These are phyloP conservation scores for Oscheius sp. DNA, from an alignment of 2,888 invertebrate species.

Conservation along the genomic window DNA sequence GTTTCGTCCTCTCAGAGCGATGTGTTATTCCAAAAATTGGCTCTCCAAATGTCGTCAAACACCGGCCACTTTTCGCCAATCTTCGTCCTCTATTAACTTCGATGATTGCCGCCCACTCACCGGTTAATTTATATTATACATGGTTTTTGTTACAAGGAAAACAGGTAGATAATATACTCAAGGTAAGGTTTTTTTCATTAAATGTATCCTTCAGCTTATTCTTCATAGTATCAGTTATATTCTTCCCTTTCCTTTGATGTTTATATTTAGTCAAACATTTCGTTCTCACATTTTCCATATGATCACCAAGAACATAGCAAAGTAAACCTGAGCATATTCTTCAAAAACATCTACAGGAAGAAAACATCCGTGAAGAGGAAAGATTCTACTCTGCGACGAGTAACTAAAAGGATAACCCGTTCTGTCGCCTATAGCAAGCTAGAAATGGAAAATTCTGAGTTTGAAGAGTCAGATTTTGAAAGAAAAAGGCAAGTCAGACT, in stretches of 20 bases:
- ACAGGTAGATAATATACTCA: constrained; percentile 7
- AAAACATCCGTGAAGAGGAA: constrained; percentile 32
- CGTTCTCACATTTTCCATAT: constrained; percentile 52
- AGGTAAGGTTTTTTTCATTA: no score
- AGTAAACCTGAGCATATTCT: constrained; percentile 26
- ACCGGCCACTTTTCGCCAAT: constrained; percentile 53
- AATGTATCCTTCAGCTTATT: constrained; percentile 34
- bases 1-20: constrained; percentile 47
- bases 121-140: constrained; percentile 23
- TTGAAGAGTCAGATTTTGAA: constrained; percentile 39
- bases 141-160: constrained; percentile 3
- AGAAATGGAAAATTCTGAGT: constrained; percentile 57
- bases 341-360: constrained; percentile 7
- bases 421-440: constrained; percentile 52
- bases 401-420: constrained; percentile 46
- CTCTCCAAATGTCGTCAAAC: constrained; percentile 51
- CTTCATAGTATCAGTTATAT: constrained; percentile 46
- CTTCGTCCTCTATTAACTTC: constrained; percentile 47
- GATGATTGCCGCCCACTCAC: constrained; percentile 13
- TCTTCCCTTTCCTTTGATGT: constrained; percentile 49
- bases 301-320: constrained; percentile 42
- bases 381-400: constrained; percentile 41
- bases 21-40: constrained; percentile 54
- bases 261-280: constrained; percentile 42
- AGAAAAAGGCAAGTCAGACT: not conserved